Percentiles rank a stretch among this genome's conserved stretches.
Evolutionary conservation across 2,113 vertebrate species (phyloP).

Genomic region (Dendrocopos noguchii): DNA sequence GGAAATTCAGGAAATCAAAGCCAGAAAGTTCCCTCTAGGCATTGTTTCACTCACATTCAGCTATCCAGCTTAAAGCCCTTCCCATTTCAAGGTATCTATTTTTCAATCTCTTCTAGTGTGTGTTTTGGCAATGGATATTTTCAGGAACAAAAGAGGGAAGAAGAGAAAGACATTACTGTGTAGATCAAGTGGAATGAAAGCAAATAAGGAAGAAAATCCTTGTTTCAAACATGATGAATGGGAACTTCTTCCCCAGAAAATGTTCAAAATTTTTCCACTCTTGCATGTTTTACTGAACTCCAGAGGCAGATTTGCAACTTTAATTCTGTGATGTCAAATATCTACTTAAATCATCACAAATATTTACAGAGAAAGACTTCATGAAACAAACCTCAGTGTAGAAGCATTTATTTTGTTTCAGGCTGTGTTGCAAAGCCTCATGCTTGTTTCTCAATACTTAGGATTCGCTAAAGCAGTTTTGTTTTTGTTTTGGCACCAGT

Average conservation of each 20-base stretch:
- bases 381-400: background rate
- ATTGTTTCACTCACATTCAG: background rate
- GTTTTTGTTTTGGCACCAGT: slow-evolving; percentile 23
- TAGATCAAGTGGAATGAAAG: background rate
- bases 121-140: background rate
- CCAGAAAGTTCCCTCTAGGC: background rate
- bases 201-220: slow-evolving; percentile 9
- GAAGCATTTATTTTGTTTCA: background rate
- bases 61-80: background rate
- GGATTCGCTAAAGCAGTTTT: slow-evolving; percentile 26
- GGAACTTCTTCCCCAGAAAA: background rate
- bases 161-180: background rate
- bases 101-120: background rate
- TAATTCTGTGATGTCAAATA: background rate
- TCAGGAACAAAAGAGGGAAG: background rate
- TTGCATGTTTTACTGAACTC: background rate
- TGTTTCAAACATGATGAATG: background rate
- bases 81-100: background rate
- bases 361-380: background rate
- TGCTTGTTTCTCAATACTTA: slow-evolving; percentile 41
- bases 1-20: background rate
- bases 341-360: background rate
- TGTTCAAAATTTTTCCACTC: background rate
- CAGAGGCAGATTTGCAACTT: background rate
- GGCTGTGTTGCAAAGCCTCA: background rate